A percentile compares a stretch with the other conserved stretches of the same genome.
These are phyloP conservation scores for Choloepus didactylus DNA, from an alignment of 2,797 vertebrate genomes.

Conservation along the genomic window DNA sequence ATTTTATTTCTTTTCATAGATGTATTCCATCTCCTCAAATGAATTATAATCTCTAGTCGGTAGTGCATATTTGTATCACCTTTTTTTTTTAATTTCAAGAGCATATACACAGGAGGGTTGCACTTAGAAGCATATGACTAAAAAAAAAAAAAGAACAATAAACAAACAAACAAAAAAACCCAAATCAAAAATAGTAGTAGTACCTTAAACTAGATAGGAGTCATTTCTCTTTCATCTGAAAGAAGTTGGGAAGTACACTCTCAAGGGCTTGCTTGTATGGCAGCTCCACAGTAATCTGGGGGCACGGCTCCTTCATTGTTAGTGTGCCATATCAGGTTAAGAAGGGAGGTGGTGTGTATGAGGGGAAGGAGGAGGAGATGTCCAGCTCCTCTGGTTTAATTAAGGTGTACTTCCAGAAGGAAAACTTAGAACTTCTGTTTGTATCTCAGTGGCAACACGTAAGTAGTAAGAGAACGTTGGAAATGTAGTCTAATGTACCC, in stretches of 20 bases:
- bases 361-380: not conserved
- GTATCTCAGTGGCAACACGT: not conserved
- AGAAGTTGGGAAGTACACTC: not conserved
- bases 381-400: not conserved
- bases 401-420: conserved; percentile 13
- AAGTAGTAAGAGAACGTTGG: not conserved
- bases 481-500: not conserved
- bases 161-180: not conserved
- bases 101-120: not conserved
- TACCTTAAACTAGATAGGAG: not conserved
- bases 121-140: not conserved
- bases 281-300: not conserved
- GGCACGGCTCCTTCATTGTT: not conserved
- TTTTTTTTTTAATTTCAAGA: not conserved
- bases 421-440: not conserved
- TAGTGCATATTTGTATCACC: not conserved
- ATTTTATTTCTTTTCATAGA: not conserved
- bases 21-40: not conserved
- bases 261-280: not conserved
- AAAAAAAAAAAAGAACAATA: no score
- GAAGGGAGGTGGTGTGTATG: not conserved
- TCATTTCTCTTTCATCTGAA: conserved; percentile 25
- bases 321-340: not conserved
- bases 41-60: not conserved
- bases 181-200: not conserved